Conservation (phyloP, 1,140 invertebrate species). For the Pantala flavescens region DNA sequence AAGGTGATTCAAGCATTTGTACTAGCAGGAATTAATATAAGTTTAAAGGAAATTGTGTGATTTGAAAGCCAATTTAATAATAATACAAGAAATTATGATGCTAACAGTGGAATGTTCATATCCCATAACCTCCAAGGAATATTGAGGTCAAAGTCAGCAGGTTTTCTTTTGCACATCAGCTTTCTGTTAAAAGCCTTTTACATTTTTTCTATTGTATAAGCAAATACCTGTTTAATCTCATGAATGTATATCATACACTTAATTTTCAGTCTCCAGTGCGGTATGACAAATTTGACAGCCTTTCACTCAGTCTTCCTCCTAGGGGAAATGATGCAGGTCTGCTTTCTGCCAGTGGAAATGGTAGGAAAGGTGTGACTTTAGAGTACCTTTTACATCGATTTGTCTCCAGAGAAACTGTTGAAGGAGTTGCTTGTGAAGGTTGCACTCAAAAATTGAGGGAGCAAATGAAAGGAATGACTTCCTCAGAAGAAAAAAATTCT, state of each 20-base stretch:
- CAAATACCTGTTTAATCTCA: no score
- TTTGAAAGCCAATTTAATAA: no score
- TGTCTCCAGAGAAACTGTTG: conserved; percentile 70
- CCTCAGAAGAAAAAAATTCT: conserved; percentile 29
- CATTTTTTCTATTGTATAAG: no score
- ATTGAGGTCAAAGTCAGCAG: no score
- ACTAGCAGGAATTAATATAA: no score
- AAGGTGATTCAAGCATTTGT: no score
- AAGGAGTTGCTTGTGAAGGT: conserved; percentile 69
- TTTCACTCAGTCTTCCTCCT: conserved; percentile 62
- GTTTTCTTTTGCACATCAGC: no score
- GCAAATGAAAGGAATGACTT: background rate
- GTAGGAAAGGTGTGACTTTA: conserved; percentile 38
- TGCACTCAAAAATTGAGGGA: conserved; percentile 46
- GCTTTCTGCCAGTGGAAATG: background rate
- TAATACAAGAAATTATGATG: no score
- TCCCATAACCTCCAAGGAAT: no score
- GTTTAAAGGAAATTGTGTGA: no score
- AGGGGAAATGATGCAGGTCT: conserved; percentile 29
- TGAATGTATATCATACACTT: background rate
- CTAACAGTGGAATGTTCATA: no score
- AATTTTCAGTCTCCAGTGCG: conserved; percentile 43
- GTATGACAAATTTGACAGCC: conserved; percentile 82
- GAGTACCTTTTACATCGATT: conserved; percentile 65
- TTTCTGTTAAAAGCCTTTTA: no score